These are phyloP conservation scores for Zoanthus solanderi DNA, from an alignment of 92 coral and sea anemone genomes.

Conservation along the genomic window DNA sequence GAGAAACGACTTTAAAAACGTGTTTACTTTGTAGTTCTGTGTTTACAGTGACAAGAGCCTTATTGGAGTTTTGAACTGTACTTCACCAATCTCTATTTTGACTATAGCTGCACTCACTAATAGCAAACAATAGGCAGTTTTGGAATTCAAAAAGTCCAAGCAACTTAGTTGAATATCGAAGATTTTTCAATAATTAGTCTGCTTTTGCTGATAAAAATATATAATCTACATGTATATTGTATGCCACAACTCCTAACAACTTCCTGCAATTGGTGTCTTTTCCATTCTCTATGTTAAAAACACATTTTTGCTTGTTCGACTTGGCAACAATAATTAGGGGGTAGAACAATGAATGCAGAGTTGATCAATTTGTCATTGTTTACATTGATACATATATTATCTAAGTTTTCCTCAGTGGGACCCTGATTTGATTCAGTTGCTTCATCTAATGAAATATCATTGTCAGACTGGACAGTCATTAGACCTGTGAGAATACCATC, in stretches of 20 bases:
- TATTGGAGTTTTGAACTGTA: not conserved
- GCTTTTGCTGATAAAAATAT: not conserved
- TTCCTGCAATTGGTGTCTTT: not conserved
- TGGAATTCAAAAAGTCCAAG: slow-evolving; percentile 3
- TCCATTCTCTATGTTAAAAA: not conserved
- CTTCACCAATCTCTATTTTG: not conserved
- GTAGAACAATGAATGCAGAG: not conserved
- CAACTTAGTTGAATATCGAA: too few relatives aligned
- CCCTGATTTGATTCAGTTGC: slow-evolving; percentile 20
- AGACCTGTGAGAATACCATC: too few relatives aligned
- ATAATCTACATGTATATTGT: not conserved
- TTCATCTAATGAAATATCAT: slow-evolving; percentile 24
- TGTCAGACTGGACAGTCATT: too few relatives aligned
- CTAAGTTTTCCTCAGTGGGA: slow-evolving; percentile 17
- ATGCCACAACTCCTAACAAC: not conserved
- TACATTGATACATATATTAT: slow-evolving; percentile 17
- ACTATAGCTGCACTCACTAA: not conserved
- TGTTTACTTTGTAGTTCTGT: not conserved
- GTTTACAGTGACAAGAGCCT: not conserved
- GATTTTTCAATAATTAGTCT: too few relatives aligned
- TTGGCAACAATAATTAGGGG: slow-evolving; percentile 1
- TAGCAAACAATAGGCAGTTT: not conserved
- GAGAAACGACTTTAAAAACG: not conserved
- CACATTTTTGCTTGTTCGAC: not conserved
- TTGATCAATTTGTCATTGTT: slow-evolving; percentile 17